Percentiles rank a stretch among this genome's conserved stretches.
Conservation (phyloP, 2,888 invertebrate genomes). For the Agrotis segetum region DNA sequence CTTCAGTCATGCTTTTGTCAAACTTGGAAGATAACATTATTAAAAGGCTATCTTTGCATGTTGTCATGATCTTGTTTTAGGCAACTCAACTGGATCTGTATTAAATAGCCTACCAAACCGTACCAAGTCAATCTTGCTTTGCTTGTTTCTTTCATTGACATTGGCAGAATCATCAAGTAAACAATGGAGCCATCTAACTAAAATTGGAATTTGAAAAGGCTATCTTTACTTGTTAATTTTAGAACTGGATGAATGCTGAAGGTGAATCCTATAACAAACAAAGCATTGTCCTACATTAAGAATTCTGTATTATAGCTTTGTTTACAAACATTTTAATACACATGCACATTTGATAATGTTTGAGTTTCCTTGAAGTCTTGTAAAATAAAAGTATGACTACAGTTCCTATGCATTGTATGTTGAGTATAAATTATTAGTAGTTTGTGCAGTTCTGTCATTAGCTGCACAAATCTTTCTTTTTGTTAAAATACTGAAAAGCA, state of each 20-base stretch:
- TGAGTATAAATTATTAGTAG: neutral
- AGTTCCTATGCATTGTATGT: neutral
- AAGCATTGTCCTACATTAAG: too few relatives aligned
- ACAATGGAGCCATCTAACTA: too few relatives aligned
- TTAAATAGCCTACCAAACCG: too few relatives aligned
- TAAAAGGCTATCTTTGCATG: neutral
- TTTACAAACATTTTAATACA: too few relatives aligned
- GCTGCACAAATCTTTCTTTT: neutral
- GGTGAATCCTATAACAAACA: neutral
- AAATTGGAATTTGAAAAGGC: too few relatives aligned
- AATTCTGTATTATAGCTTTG: too few relatives aligned
- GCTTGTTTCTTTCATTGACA: too few relatives aligned
- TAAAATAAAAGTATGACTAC: neutral
- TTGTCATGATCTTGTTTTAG: too few relatives aligned
- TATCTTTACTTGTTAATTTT: neutral
- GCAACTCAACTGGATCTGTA: too few relatives aligned
- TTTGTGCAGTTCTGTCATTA: neutral
- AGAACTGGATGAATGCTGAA: neutral
- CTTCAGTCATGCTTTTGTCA: constrained; percentile 1
- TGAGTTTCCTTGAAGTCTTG: neutral
- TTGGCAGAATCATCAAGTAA: too few relatives aligned
- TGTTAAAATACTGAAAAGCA: neutral
- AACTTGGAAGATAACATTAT: neutral
- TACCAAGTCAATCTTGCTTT: too few relatives aligned
- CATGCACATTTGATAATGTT: neutral